These are phyloP conservation scores for Calyptommatus sinebrachiatus DNA, from an alignment of 2,113 vertebrate genomes.

Conservation along the genomic window DNA sequence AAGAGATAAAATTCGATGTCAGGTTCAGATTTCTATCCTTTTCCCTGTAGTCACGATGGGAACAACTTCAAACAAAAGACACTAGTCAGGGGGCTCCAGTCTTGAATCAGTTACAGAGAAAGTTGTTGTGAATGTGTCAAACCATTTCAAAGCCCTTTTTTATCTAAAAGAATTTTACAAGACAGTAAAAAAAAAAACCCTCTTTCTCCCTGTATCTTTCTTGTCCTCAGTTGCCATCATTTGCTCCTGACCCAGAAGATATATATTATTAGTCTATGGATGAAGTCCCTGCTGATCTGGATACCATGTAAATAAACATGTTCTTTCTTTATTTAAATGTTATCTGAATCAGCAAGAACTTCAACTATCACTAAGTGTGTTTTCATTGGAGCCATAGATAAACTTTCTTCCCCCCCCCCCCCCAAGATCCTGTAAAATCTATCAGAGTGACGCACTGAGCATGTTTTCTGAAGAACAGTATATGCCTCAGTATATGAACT, in stretches of 20 bases:
- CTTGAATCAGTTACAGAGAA: conserved; percentile 43
- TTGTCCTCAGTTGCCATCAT: too few species aligned
- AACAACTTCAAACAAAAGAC: conserved; percentile 17
- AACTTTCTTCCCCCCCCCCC: not conserved
- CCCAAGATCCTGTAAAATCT: conserved; percentile 3
- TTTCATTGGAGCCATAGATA: conserved; percentile 9
- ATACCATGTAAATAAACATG: conserved; percentile 4
- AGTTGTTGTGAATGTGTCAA: conserved; percentile 39
- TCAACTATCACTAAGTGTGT: conserved; percentile 19
- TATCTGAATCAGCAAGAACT: conserved; percentile 31
- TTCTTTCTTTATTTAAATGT: conserved; percentile 30
- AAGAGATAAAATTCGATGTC: conserved; percentile 43
- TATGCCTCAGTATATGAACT: not conserved
- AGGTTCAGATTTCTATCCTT: conserved; percentile 41
- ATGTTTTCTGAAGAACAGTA: not conserved
- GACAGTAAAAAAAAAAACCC: not conserved
- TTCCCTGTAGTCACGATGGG: conserved; percentile 21
- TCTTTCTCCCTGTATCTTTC: not conserved
- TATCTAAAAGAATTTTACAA: conserved; percentile 38
- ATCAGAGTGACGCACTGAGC: not conserved
- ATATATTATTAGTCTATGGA: conserved; percentile 24
- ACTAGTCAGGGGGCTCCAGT: conserved; percentile 32
- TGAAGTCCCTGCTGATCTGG: conserved; percentile 11
- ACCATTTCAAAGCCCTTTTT: conserved; percentile 4
- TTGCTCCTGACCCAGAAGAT: not conserved